Evolutionary conservation across 1,140 invertebrate species (phyloP), one percentile per base, ranked within the genome.

Genomic region (Dendrolimus kikuchii): DNA sequence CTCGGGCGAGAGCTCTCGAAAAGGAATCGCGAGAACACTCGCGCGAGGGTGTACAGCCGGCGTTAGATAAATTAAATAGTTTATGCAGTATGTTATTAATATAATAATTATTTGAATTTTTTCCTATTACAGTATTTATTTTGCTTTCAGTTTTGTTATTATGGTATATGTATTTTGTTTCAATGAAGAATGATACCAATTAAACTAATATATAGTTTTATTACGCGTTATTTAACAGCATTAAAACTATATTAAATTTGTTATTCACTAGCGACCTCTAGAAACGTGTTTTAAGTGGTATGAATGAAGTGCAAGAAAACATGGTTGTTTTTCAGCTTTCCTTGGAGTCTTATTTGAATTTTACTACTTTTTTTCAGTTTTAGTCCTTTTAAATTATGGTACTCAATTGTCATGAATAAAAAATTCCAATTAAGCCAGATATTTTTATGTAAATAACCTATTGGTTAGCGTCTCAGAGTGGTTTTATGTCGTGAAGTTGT

Each of bases 291-390:
- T 40, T 60, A 62, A 51, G 41, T 51, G 40, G 49, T 62, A 77
- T 75, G 74, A 80, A 81, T 75, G 71, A 74, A 78, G 68, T 73
- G 66, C 62, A 79, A 36, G 70, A 81, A 84, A 83, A 81, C 80
- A 85, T 85, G 81, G 81, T 85, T 85, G 80, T 85, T 83, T 85
- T 85, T 85, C 81, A 85, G 81, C 74, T 75, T 85, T 81, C 68
- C 59, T 77, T 68, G 65, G 58, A 73, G 63, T 70, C 68, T 76
- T 74, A 67, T 72, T 70, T 68, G 59, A 70, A 71, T 57, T 64
- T 64, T 51, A 68, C 51, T 62, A 56, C 40, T 57, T 66, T 68
- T 56, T 53, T 69, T 68, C 46, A 71, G 51, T 62, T 66, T 61
- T 60, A 63, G 66, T 66, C 54, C 57, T 62, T 59, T 58, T 61